These are phyloP conservation scores for Zaprionus davidi DNA, from an alignment of 1,140 invertebrate species.

Conservation along the genomic window DNA sequence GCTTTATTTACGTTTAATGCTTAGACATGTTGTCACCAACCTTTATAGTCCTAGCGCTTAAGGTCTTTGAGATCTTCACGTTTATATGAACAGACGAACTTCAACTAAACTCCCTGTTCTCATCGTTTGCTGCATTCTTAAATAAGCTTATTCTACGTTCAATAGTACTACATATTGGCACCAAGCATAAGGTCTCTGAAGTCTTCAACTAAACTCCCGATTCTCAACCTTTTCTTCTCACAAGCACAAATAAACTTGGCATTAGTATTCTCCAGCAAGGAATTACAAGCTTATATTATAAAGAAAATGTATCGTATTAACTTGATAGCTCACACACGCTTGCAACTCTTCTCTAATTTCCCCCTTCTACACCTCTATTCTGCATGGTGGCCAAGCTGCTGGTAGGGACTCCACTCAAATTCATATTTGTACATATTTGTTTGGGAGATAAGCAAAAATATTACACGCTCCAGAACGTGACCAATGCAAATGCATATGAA, in stretches of 20 bases:
- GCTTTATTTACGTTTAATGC: not conserved
- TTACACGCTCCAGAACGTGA: conserved; percentile 79
- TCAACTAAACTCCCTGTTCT: no score
- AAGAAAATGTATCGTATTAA: conserved; percentile 1
- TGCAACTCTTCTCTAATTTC: not conserved
- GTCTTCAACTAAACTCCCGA: no score
- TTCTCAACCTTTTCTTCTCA: no score
- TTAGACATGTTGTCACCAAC: not conserved
- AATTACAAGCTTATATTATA: conserved; percentile 2
- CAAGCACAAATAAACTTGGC: no score
- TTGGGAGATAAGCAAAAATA: conserved; percentile 68
- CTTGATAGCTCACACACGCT: conserved; percentile 29
- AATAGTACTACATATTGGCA: no score
- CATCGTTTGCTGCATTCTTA: no score
- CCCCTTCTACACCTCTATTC: not conserved
- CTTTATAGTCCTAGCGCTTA: not conserved
- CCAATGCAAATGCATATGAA: conserved; percentile 81
- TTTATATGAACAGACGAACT: not conserved
- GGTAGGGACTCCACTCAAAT: conserved; percentile 43
- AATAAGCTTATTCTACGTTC: no score
- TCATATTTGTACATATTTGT: conserved; percentile 80
- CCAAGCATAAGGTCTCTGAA: no score
- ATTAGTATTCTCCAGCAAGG: not conserved
- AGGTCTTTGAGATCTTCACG: not conserved
- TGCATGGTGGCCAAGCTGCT: not conserved